Conservation (phyloP, 2,888 invertebrate genomes). For the Troides oblongomaculatus region DNA sequence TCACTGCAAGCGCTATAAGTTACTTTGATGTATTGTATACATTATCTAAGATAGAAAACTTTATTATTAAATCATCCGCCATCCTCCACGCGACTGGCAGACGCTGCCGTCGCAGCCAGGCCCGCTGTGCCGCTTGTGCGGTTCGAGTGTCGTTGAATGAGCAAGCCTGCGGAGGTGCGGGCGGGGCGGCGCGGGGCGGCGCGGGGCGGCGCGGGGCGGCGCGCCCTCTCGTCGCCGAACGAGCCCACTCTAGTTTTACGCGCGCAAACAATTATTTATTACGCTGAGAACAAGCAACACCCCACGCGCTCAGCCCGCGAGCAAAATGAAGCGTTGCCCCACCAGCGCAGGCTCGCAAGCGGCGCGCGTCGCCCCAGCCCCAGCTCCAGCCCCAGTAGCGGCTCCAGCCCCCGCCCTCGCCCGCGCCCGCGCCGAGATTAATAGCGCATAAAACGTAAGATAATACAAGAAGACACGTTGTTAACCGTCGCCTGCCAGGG, state of each 20-base stretch:
- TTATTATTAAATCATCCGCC: not conserved
- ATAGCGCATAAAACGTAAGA: constrained; percentile 80
- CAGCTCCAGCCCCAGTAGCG: too few relatives aligned
- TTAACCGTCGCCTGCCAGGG: constrained; percentile 77
- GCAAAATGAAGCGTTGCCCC: constrained; percentile 48
- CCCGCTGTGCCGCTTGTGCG: not conserved
- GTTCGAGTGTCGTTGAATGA: not conserved
- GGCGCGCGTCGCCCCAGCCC: constrained; percentile 29
- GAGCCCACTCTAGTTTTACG: constrained; percentile 73
- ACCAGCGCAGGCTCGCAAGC: constrained; percentile 45
- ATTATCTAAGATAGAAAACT: not conserved
- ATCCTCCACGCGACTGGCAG: not conserved
- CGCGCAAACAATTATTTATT: constrained; percentile 78
- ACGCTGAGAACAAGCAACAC: constrained; percentile 61
- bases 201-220: constrained; percentile 41
- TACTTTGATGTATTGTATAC: too few relatives aligned
- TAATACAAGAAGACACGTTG: constrained; percentile 84
- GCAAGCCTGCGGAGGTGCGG: constrained; percentile 25
- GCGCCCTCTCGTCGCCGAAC: constrained; percentile 50
- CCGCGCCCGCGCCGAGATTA: constrained; percentile 67
- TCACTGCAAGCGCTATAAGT: too few relatives aligned
- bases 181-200: constrained; percentile 20
- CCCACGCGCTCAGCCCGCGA: constrained; percentile 44
- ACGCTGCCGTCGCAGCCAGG: not conserved
- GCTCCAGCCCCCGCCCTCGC: too few relatives aligned